These are phyloP conservation scores for Coptodon rendalli DNA, from an alignment of 2,113 vertebrate genomes.

Conservation along the genomic window DNA sequence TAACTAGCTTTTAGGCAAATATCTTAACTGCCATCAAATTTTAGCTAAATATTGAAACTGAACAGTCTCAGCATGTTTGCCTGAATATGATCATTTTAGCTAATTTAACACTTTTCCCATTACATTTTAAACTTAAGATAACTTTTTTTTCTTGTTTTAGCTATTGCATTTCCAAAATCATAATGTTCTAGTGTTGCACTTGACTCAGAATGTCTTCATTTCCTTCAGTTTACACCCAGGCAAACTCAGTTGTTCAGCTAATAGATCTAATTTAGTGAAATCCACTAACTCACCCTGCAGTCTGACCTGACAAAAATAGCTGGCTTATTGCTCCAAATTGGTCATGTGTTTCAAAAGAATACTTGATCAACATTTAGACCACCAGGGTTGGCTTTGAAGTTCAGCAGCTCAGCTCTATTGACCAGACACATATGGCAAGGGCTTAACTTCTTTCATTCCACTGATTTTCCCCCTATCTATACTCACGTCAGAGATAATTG, in stretches of 20 bases:
- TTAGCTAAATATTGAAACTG: not conserved
- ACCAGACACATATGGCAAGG: constrained; percentile 22
- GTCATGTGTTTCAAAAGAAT: not conserved
- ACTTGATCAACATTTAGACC: not conserved
- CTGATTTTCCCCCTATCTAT: not conserved
- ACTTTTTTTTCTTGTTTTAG: not conserved
- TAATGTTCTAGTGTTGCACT: not conserved
- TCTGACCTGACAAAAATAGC: not conserved
- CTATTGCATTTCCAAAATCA: not conserved
- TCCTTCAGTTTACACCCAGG: not conserved
- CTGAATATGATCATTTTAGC: not conserved
- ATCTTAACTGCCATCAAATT: not conserved
- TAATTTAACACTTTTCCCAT: not conserved
- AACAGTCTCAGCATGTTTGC: not conserved
- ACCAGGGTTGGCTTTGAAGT: constrained; percentile 34
- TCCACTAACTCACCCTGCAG: not conserved
- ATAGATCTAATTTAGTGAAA: not conserved
- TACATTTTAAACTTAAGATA: not conserved
- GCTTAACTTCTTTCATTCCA: constrained; percentile 16
- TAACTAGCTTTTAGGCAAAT: not conserved
- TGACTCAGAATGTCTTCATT: not conserved
- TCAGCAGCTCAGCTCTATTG: not conserved
- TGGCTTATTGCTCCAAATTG: not conserved
- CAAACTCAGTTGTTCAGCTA: not conserved
- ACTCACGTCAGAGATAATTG: not conserved